Conservation (phyloP, 1,140 invertebrate species). For the Tetragnatha versicolor region DNA sequence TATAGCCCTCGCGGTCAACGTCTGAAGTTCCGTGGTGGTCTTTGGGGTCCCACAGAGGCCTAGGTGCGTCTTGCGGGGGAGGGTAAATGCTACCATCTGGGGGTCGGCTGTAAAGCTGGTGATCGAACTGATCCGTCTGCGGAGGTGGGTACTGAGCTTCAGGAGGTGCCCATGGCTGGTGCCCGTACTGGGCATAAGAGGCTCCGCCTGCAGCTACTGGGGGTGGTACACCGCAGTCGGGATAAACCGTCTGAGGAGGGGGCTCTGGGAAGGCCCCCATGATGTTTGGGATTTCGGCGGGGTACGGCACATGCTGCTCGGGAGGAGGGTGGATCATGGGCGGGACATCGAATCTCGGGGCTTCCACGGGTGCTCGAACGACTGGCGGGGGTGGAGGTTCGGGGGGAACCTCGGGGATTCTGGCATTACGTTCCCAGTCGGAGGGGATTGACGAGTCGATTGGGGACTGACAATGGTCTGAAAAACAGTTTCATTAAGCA, state of each 20-base stretch:
- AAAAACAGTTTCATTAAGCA: neutral
- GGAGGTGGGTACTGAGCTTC: conserved; percentile 43
- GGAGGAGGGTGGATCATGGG: conserved; percentile 30
- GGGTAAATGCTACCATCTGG: conserved; percentile 39
- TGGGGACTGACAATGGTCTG: conserved; percentile 36
- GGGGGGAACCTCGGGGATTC: conserved; percentile 18
- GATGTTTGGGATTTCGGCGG: conserved; percentile 37
- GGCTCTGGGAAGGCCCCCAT: conserved; percentile 34
- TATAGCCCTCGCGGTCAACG: conserved; percentile 33
- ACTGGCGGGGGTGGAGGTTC: conserved; percentile 42
- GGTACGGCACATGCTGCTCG: conserved; percentile 38
- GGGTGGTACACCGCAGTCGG: conserved; percentile 27
- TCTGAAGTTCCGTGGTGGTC: conserved; percentile 33
- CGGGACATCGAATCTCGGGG: conserved; percentile 23
- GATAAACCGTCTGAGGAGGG: conserved; percentile 38
- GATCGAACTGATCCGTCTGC: conserved; percentile 20
- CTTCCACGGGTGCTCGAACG: conserved; percentile 7
- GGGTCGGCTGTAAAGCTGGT: conserved; percentile 41
- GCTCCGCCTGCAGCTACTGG: conserved; percentile 19
- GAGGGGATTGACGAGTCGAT: neutral
- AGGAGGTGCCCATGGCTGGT: conserved; percentile 30
- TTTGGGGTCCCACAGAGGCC: conserved; percentile 44
- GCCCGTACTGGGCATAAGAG: conserved; percentile 21
- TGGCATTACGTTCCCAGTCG: conserved; percentile 43
- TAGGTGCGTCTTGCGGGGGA: neutral